Evolutionary conservation across 2,888 invertebrate species (phyloP), one percentile per base, ranked within the genome.

Genomic region (Muscina levida): DNA sequence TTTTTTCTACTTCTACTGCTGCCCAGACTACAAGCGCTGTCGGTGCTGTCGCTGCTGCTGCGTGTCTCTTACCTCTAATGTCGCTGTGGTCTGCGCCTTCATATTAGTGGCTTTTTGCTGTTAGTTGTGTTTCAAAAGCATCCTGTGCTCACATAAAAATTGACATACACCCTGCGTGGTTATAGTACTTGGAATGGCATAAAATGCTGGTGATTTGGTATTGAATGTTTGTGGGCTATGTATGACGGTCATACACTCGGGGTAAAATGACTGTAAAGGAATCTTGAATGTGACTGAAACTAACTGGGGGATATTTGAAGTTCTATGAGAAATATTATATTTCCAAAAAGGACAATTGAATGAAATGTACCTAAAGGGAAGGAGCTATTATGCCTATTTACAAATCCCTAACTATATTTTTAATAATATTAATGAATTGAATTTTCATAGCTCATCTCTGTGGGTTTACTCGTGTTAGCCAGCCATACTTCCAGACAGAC

Each of bases 161-260:
- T 81, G 81, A 81, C 81, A 75, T 81, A 81, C 77, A 77, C 77
- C 72, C 81, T 77, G 81, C 81, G 72, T 81, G 81, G 81, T 65
- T 72, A n/a, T n/a, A n/a, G n/a, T n/a, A 57, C 77, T 81, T 77
- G 74, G 67, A 31, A 31, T 66, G 71, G 67, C 8, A 31, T 31
- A 8, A 59, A 39, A 62, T 68, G 68, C 66, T 62, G 71, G 68
- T 65, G 79, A 51, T 62, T 24, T n/a, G 13, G n/a, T 31, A 53
- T 13, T 53, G 56, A 56, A 56, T 70, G 39, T 15, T 75, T 66
- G n/a, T 51, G 22, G 57, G 56, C 62, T n/a, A 62, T 62, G 42
- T 62, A 42, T 62, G 62, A 62, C 37, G 39, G 62, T 8, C 3
- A 42, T 17, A 39, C 62, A 22, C 62, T 62, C 62, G 39, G 42